Evolutionary conservation across 2,888 invertebrate species (phyloP).

Genomic region (Neoscelio sp.): DNA sequence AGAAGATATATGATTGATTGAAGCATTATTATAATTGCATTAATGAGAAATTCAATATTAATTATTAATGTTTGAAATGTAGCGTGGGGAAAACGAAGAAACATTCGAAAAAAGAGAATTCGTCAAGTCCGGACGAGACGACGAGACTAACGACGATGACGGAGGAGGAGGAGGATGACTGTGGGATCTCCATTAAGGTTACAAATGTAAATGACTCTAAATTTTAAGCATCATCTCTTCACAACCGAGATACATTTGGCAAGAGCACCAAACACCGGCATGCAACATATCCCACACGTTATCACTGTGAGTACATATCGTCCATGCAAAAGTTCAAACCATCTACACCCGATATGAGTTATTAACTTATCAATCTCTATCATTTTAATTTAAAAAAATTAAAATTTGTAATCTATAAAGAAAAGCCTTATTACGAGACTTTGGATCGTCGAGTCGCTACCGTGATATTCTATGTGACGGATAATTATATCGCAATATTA

Average conservation of each 20-base stretch:
- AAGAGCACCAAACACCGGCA: conserved; percentile 80
- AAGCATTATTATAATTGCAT: too few species aligned
- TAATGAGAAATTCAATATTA: too few species aligned
- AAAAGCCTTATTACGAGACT: too few species aligned
- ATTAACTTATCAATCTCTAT: neutral
- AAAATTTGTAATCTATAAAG: too few species aligned
- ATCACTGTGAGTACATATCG: conserved; percentile 76
- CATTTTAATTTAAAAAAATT: too few species aligned
- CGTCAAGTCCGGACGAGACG: conserved; percentile 84
- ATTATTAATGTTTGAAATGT: conserved; percentile 70
- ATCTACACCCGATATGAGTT: neutral
- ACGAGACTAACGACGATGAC: conserved; percentile 92
- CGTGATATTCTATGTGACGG: too few species aligned
- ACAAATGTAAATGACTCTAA: conserved; percentile 81
- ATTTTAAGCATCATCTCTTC: conserved; percentile 77
- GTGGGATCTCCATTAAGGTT: conserved; percentile 86
- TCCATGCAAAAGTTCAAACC: conserved; percentile 58
- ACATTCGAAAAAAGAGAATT: conserved; percentile 87
- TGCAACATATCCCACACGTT: conserved; percentile 76
- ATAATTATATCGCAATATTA: too few species aligned
- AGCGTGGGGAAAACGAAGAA: conserved; percentile 88
- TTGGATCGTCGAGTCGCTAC: too few species aligned
- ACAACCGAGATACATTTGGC: conserved; percentile 76
- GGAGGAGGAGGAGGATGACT: conserved; percentile 91
- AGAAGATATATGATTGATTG: too few species aligned